A percentile compares a stretch with the other conserved stretches of the same genome.
Conservation (phyloP, 2,797 vertebrate genomes). For the Pachyuromys duprasi region DNA sequence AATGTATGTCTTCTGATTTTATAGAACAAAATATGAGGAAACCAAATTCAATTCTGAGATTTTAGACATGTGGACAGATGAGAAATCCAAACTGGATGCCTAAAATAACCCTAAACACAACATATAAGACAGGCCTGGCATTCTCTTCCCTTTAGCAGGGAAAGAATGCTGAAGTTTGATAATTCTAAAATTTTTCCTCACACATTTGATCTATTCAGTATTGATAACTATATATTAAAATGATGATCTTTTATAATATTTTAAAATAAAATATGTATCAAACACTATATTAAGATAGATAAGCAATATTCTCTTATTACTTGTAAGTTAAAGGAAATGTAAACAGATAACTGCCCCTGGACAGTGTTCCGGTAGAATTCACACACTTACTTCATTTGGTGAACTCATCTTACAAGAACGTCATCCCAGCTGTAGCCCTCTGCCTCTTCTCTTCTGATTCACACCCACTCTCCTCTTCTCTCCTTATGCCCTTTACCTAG, state of each 20-base stretch:
- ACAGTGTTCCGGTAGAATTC: neutral
- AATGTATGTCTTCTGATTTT: slow-evolving; percentile 14
- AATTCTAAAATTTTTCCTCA: neutral
- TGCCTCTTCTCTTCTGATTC: too few species aligned
- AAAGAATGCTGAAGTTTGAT: neutral
- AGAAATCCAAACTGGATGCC: neutral
- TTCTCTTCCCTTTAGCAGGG: neutral
- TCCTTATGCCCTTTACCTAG: too few species aligned
- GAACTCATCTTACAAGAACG: neutral
- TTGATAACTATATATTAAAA: neutral
- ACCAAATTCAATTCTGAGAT: slow-evolving; percentile 37
- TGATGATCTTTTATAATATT: neutral
- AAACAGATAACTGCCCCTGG: neutral
- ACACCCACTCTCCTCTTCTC: too few species aligned
- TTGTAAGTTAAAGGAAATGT: neutral
- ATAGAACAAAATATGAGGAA: neutral
- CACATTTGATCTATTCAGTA: neutral
- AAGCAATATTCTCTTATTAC: neutral
- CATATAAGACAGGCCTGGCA: neutral
- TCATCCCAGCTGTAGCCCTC: too few species aligned
- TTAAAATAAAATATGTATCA: neutral
- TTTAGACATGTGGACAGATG: neutral
- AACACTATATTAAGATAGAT: neutral
- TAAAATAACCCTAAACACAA: neutral
- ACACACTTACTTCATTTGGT: neutral